Percentiles rank a stretch among this genome's conserved stretches.
These are phyloP conservation scores for Cerceris ruficornis DNA, from an alignment of 2,888 invertebrate species.

Conservation along the genomic window DNA sequence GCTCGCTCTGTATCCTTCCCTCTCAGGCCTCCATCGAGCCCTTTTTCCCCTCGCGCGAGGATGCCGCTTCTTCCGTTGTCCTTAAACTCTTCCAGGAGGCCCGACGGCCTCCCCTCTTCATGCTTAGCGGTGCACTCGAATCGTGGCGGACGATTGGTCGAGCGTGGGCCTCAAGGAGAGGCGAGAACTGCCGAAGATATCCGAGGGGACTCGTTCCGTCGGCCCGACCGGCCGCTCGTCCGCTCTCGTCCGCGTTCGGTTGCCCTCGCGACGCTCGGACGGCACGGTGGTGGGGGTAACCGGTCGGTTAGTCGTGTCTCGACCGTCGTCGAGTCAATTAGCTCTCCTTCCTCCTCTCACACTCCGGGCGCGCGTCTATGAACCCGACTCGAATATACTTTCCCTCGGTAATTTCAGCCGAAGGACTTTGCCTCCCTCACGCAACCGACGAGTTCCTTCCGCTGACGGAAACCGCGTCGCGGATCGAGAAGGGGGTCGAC, in stretches of 20 bases:
- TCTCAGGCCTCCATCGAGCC: conserved; percentile 29
- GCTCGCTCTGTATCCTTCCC: neutral
- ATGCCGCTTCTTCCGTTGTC: conserved; percentile 21
- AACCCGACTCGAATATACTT: neutral
- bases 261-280: conserved; percentile 23
- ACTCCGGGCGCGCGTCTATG: neutral
- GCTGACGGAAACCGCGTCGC: conserved; percentile 54
- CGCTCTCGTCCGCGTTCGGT: neutral
- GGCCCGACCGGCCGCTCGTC: conserved; percentile 48
- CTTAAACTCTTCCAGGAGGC: conserved; percentile 49
- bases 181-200: conserved; percentile 29
- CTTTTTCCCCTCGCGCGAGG: neutral
- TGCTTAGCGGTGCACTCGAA: conserved; percentile 8
- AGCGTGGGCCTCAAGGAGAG: conserved; percentile 37
- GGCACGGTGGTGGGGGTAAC: conserved; percentile 58
- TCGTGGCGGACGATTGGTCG: conserved; percentile 34
- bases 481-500: conserved; percentile 61
- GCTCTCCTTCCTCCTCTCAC: neutral
- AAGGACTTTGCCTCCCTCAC: conserved; percentile 3
- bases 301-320: conserved; percentile 51
- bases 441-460: conserved; percentile 47
- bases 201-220: conserved; percentile 42
- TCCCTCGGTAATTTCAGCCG: neutral
- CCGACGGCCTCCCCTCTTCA: conserved; percentile 56
- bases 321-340: conserved; percentile 46